Evolutionary conservation across 2,797 vertebrate genomes (phyloP).

Genomic region (Rhinoraja longicauda): DNA sequence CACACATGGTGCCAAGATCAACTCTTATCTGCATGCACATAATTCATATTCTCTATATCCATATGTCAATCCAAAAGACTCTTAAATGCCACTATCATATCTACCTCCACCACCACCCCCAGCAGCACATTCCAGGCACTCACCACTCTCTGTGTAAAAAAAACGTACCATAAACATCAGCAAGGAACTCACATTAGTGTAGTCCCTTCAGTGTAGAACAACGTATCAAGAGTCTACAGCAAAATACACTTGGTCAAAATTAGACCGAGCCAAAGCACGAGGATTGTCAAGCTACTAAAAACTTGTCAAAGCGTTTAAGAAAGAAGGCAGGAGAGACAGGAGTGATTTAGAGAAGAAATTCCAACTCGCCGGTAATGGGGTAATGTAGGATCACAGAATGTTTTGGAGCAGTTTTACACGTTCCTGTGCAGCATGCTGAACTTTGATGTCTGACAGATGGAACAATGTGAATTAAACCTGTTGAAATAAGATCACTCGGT

Average conservation of each 20-base stretch:
- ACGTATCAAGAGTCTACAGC: not conserved
- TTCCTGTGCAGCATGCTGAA: not conserved
- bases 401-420: not conserved
- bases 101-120: too few relatives aligned
- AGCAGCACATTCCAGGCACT: too few relatives aligned
- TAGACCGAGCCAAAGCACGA: not conserved
- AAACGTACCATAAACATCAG: not conserved
- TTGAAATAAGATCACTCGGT: conserved; percentile 25
- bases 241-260: not conserved
- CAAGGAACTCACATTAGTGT: not conserved
- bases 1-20: too few relatives aligned
- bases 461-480: conserved; percentile 1
- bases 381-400: not conserved
- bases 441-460: conserved; percentile 3
- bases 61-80: too few relatives aligned
- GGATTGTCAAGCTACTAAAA: not conserved
- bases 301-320: not conserved
- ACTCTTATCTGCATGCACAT: too few relatives aligned
- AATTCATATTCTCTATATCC: too few relatives aligned
- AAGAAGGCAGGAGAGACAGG: not conserved
- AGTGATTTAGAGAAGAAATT: not conserved
- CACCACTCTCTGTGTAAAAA: too few relatives aligned
- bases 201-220: not conserved
- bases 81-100: too few relatives aligned
- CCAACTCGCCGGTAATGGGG: too few relatives aligned